Conservation (phyloP, 2,113 vertebrate genomes). For the Odocoileus hemionus region DNA sequence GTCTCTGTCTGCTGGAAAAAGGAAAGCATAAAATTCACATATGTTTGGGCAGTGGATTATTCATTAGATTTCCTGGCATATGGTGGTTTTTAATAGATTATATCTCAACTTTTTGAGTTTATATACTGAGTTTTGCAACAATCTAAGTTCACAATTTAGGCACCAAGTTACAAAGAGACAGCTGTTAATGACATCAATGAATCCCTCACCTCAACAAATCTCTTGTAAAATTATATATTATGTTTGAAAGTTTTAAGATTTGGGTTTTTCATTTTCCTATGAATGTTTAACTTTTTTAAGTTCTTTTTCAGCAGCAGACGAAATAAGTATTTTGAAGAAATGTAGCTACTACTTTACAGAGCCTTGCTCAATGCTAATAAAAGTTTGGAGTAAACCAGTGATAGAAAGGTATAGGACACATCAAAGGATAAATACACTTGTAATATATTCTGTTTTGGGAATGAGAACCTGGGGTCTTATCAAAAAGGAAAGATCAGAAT, state of each 20-base stretch:
- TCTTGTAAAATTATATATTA: background rate
- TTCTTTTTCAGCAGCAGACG: background rate
- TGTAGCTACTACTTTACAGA: background rate
- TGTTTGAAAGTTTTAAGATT: background rate
- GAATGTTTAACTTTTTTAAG: background rate
- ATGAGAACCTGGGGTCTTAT: background rate
- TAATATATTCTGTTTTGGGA: background rate
- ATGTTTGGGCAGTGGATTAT: conserved; percentile 10
- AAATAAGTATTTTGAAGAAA: background rate
- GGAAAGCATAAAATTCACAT: conserved; percentile 15
- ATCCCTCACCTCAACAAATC: background rate
- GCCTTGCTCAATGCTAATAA: background rate
- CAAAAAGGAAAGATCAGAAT: background rate
- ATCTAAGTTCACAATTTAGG: conserved; percentile 9
- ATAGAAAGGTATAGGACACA: background rate
- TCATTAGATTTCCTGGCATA: conserved; percentile 47
- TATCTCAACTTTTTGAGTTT: conserved; percentile 40
- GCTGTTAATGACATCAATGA: background rate
- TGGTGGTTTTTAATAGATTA: conserved; percentile 51
- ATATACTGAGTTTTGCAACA: background rate
- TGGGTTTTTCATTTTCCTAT: background rate
- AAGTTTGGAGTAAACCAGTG: background rate
- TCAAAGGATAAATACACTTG: background rate
- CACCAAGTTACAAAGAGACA: background rate
- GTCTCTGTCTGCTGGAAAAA: conserved; percentile 40